phyloP scores from a whole-genome alignment of 2,797 vertebrate species.

The Atherinosoma microstoma region DNA sequence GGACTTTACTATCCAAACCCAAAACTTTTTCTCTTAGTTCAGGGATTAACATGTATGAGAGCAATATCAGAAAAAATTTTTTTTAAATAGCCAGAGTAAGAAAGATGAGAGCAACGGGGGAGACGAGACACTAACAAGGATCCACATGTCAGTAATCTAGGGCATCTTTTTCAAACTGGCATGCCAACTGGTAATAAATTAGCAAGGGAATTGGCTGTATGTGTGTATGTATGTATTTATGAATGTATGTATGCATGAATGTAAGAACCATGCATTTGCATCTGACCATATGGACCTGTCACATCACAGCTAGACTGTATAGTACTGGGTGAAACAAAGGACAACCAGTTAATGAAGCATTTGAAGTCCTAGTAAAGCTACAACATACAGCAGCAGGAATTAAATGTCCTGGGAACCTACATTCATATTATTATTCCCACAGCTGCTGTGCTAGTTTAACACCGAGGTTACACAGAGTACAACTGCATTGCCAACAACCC shows the following conservation, averaged over 20 bases:
- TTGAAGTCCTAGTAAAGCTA: constrained; percentile 60
- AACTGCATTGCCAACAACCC: constrained; percentile 50
- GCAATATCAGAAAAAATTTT: background rate
- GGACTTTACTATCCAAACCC: background rate
- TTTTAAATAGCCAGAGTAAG: background rate
- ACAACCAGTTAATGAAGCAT: constrained; percentile 68
- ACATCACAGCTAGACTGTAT: constrained; percentile 43
- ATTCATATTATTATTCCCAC: constrained; percentile 63
- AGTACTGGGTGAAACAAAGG: constrained; percentile 61
- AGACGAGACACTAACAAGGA: constrained; percentile 23
- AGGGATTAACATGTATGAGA: constrained; percentile 8
- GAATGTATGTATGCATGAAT: background rate
- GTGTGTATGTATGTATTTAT: background rate
- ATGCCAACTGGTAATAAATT: constrained; percentile 51
- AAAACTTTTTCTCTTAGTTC: background rate
- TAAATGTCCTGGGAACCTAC: constrained; percentile 57
- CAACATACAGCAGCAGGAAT: constrained; percentile 50
- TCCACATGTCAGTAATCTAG: constrained; percentile 49
- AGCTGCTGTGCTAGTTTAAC: constrained; percentile 66
- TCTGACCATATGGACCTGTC: constrained; percentile 47
- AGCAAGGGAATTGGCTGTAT: constrained; percentile 36
- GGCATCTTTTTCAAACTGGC: constrained; percentile 50
- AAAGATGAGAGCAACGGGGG: constrained; percentile 11
- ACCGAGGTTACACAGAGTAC: constrained; percentile 64
- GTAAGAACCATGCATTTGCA: constrained; percentile 54